Evolutionary conservation across 2,797 vertebrate genomes (phyloP).

Genomic region (Pampus argenteus): DNA sequence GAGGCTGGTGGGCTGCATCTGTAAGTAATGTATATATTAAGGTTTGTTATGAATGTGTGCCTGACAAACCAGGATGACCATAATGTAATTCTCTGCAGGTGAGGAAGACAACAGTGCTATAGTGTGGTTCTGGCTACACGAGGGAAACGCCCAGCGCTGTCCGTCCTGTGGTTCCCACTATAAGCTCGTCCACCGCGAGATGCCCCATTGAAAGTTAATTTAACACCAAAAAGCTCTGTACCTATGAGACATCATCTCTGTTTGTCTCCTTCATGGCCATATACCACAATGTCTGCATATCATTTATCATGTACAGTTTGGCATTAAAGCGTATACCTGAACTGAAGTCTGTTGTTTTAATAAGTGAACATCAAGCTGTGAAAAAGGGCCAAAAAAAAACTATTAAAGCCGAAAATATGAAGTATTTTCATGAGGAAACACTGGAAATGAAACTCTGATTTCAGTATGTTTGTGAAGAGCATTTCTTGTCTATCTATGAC

Average conservation of each 20-base stretch:
- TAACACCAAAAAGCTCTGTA: constrained; percentile 1
- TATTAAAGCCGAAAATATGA: background rate
- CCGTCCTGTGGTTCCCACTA: constrained; percentile 80
- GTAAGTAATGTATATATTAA: constrained; percentile 52
- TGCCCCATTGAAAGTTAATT: constrained; percentile 73
- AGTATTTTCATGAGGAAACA: background rate
- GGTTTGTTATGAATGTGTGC: background rate
- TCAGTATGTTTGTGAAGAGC: too few species aligned
- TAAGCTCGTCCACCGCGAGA: constrained; percentile 75
- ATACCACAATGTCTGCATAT: constrained; percentile 41
- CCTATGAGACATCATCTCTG: background rate
- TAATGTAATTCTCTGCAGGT: constrained; percentile 51
- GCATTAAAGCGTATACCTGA: constrained; percentile 69
- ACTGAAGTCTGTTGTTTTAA: constrained; percentile 2
- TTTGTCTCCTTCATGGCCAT: constrained; percentile 28
- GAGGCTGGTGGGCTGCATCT: constrained; percentile 83
- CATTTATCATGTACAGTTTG: constrained; percentile 55
- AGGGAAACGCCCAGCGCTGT: constrained; percentile 80
- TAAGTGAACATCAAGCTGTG: background rate
- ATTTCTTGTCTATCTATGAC: too few species aligned
- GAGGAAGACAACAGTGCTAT: constrained; percentile 84
- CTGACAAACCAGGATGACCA: background rate
- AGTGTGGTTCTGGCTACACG: constrained; percentile 84
- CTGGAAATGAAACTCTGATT: too few species aligned
- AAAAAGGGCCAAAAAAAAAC: background rate